Evolutionary conservation across 2,888 invertebrate genomes (phyloP), one percentile per base, ranked within the genome.

Genomic region (Ypsolopha sequella): DNA sequence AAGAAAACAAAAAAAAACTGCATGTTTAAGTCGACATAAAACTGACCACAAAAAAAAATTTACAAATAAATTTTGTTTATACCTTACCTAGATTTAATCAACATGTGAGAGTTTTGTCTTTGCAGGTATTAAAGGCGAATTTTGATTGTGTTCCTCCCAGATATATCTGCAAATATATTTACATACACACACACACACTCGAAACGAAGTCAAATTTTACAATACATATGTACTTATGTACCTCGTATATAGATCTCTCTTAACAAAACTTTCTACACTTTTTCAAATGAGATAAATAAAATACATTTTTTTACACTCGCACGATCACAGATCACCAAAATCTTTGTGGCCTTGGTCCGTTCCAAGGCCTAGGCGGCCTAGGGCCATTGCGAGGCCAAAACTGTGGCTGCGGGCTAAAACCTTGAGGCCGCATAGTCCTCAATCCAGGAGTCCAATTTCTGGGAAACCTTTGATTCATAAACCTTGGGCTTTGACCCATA

Each of bases 371-470:
- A 10, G 78, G 66, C n/a, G 77, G 58, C 61, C 86, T 61, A 44
- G 81, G 86, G 54, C 80, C 62, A 55, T 75, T 65, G 52, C 80
- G 59, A 54, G 80, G 80, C 76, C 80, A 73, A 51, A 75, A 73
- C 51, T 62, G 68, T 13, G 65, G 71, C 1, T 46, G 52, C 4
- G 61, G 56, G 8, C 59, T 58, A 36, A 65, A 67, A 13, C 55
- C 58, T 13, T 52, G 65, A 0, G 74, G 73, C 58, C 80, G 64
- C 53, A 72, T 70, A 51, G 67, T 73, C 65, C 70, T 72, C 66
- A 51, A 45, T 4, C 80, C 55, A 11, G 84, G 85, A 1, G 60
- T 63, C 85, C 84, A 85, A 52, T 81, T 81, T 33, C 85, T 65
- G 0, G 84, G 85, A 60, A 78, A 85, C 54, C 81, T 60, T 2